Evolutionary conservation across 2,113 vertebrate species (phyloP).

Genomic region (Rattus rattus): DNA sequence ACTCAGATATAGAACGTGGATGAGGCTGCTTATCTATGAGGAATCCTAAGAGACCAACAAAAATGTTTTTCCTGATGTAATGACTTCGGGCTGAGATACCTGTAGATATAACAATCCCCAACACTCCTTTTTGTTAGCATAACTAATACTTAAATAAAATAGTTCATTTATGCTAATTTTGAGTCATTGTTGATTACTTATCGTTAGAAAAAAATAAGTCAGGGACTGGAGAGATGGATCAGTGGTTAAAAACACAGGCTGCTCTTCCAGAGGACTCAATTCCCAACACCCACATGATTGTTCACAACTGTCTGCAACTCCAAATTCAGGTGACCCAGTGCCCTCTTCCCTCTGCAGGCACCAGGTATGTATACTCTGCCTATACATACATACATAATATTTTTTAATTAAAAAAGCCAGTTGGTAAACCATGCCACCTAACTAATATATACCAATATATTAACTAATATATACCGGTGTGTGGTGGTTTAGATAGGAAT

Average conservation of each 20-base stretch:
- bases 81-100: neutral
- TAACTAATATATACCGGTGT: neutral
- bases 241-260: neutral
- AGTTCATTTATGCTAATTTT: neutral
- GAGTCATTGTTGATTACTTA: slow-evolving; percentile 19
- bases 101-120: neutral
- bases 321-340: neutral
- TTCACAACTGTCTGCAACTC: neutral
- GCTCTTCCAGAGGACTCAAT: neutral
- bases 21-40: neutral
- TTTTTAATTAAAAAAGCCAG: neutral
- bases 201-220: slow-evolving; percentile 37
- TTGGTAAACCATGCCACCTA: slow-evolving; percentile 52
- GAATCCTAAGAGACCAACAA: neutral
- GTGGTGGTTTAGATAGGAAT: neutral
- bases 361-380: neutral
- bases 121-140: slow-evolving; percentile 40
- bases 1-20: neutral
- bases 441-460: neutral
- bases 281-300: neutral
- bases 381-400: neutral
- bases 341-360: neutral
- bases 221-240: neutral
- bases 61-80: slow-evolving; percentile 17
- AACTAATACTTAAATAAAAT: neutral